Evolutionary conservation across 2,113 vertebrate genomes (phyloP).

Genomic region (Ancistrus triradiatus): DNA sequence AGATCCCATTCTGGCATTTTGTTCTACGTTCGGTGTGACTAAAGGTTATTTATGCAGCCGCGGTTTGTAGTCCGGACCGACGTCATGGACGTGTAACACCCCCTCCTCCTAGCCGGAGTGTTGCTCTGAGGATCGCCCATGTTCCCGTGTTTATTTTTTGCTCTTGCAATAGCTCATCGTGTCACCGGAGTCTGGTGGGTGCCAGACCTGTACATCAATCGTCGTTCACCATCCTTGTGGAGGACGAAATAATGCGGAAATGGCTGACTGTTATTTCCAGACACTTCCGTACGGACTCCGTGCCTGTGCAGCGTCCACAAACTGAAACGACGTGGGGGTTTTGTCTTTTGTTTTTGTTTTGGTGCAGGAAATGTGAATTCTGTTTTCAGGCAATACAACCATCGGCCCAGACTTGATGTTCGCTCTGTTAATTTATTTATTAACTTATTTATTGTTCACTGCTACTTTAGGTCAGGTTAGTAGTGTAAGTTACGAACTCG

Average conservation of each 20-base stretch:
- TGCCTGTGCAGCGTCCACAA: background rate
- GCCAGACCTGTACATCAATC: background rate
- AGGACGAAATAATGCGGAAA: conserved; percentile 7
- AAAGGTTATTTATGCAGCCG: conserved; percentile 23
- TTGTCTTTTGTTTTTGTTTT: background rate
- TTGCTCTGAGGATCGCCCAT: background rate
- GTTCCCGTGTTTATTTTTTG: background rate
- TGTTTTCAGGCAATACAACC: conserved; percentile 41
- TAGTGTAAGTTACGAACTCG: background rate
- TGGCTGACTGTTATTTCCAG: conserved; percentile 35
- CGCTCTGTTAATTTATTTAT: conserved; percentile 1
- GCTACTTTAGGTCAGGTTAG: conserved; percentile 1
- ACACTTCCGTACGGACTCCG: background rate
- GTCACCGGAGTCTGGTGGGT: conserved; percentile 10
- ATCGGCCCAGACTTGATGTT: conserved; percentile 28
- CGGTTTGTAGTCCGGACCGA: background rate
- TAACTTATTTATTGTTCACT: background rate
- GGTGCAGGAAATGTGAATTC: conserved; percentile 39
- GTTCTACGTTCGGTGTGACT: background rate
- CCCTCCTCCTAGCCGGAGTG: background rate
- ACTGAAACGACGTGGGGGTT: background rate
- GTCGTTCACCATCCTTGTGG: background rate
- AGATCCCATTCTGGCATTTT: background rate
- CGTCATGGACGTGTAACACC: conserved; percentile 14
- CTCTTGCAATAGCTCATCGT: conserved; percentile 22